Evolutionary conservation across 2,888 invertebrate genomes (phyloP), one percentile per base, ranked within the genome.

Genomic region (Pharmacophagus antenor): DNA sequence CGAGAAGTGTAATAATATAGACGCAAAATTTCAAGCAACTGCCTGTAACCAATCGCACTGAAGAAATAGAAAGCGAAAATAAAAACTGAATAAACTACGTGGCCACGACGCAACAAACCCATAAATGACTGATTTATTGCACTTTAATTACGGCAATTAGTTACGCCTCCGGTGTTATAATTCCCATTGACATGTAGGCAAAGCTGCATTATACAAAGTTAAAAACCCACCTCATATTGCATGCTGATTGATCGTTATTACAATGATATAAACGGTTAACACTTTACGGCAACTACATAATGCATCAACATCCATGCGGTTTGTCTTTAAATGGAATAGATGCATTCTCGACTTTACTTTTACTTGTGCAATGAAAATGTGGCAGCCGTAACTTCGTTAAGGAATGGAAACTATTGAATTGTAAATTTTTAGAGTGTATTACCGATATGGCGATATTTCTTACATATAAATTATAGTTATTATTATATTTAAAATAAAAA

Each of bases 111-210:
- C 67, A 65, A 63, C 61, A 60, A 65, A 63, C 44, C 72, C 71
- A 74, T 74, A 78, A 80, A 73, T 76, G 74, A 77, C 69, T 83
- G 80, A 86, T 84, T 84, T 80, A 84, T 78, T 69, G 77, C 72
- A 66, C 69, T 82, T 79, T 86, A 80, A 85, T 84, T 73, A 79
- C 75, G 61, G 76, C 79, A 82, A 85, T 86, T 86, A 87, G 82
- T 82, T 69, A 82, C 85, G 85, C 81, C 79, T 79, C 70, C 70
- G 65, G 71, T 71, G 70, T 69, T 67, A 68, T 67, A 70, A 70
- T 68, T 70, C 67, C 69, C 68, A 71, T 73, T 70, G 69, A 70
- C 71, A 70, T 69, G 68, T 67, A 67, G 59, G 66, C 66, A 63
- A 66, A 65, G 66, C 57, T 53, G 64, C 59, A 65, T 55, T 60